Evolutionary conservation across 2,888 invertebrate species (phyloP).

Genomic region (Myathropa florea): DNA sequence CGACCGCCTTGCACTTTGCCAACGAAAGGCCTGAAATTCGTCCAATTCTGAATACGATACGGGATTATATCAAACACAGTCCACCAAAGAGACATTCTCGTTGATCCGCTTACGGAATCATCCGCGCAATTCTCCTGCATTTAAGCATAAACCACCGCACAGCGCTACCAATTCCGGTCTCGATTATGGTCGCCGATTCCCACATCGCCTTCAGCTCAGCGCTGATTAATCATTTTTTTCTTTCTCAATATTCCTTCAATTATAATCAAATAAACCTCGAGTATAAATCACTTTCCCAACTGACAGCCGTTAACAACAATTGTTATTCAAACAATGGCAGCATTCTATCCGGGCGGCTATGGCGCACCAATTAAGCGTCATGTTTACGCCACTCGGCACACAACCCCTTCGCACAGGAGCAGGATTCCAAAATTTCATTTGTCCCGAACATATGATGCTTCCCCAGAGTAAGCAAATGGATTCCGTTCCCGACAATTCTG

Average conservation of each 20-base stretch:
- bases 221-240: background rate
- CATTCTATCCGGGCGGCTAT: constrained; percentile 3
- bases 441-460: constrained; percentile 56
- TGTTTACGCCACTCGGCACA: constrained; percentile 29
- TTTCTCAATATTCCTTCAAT: background rate
- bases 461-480: constrained; percentile 52
- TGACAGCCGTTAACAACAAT: constrained; percentile 55
- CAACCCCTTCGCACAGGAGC: constrained; percentile 28
- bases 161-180: background rate
- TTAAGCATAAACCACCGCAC: background rate
- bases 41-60: background rate
- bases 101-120: background rate
- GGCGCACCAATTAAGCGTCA: constrained; percentile 43
- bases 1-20: background rate
- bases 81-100: background rate
- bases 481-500: constrained; percentile 53
- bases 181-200: background rate
- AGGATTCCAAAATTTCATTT: constrained; percentile 55
- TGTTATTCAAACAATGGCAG: constrained; percentile 57
- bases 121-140: background rate
- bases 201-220: background rate
- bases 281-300: constrained; percentile 58
- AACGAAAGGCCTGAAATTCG: background rate
- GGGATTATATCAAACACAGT: background rate
- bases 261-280: constrained; percentile 12